Base-by-base conservation (phyloP, 23 tunicate species). In the Clavelina lepadiformis region DNA sequence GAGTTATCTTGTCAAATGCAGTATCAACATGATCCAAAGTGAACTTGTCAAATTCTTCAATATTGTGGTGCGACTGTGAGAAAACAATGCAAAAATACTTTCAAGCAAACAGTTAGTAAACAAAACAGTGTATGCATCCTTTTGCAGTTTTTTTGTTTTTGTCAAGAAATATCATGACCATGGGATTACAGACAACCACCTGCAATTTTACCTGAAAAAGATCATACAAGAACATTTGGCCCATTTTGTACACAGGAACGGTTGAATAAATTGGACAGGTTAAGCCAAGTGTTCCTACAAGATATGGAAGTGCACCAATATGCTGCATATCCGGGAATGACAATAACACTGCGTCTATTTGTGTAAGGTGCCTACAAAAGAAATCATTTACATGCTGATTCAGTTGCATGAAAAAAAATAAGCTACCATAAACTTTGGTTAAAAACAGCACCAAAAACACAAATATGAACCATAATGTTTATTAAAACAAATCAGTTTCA, bases 191-290 rank as follows among this genome's bases (percentile, higher is more conserved):
- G n/a, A n/a, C n/a, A n/a, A 38, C 13, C 6, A 26, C 26, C 3
- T 15, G 20, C 5, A 7, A 51, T 8, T 22, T 19, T 63, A 72
- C 85, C 81, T 78, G 83, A 73, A 51, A 83, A 22, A 84, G 52
- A 35, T 93, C 98, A 67, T 93, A 84, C 58, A 93, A 41, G 51
- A 85, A 84, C 88, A 84, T 79, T 59, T 93, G 98, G 0, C 98
- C 98, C 94, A 93, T 83, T 67, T 85, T 84, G 52, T 79, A 85
- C 0, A 85, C 86, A 23, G 98, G 98, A 5, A 85, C 93, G 54
- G 98, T 93, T 28, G 93, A 82, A 78, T 93, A 93, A n/a, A 93
- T 79, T 2, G 94, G 93, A 67, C 98, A 93, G 59, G 67, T 85
- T 28, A 79, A 35, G 0, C 88, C 88, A 7, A 93, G 25, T 23